phyloP scores from a whole-genome alignment of 2,888 invertebrate species.

The Tineola bisselliella region DNA sequence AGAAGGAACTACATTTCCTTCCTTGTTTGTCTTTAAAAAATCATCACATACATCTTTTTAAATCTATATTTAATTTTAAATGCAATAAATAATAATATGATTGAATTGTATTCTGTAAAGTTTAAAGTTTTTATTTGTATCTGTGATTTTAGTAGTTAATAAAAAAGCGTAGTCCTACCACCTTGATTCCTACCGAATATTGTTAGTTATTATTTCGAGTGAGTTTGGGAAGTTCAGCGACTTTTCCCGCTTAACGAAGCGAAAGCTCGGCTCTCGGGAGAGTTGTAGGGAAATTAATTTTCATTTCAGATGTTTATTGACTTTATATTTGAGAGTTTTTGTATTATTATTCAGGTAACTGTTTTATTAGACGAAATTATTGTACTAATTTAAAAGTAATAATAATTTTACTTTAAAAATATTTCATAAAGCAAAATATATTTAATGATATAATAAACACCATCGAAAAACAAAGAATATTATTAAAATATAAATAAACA shows the following conservation, averaged over 20 bases:
- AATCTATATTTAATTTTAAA: too few species aligned
- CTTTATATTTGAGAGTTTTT: background rate
- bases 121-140: background rate
- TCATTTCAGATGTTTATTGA: slow-evolving; percentile 9
- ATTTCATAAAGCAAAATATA: too few species aligned
- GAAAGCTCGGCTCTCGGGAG: background rate
- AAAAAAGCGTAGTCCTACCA: background rate
- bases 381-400: too few species aligned
- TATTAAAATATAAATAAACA: too few species aligned
- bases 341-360: background rate
- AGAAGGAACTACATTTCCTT: background rate
- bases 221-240: slow-evolving; percentile 8
- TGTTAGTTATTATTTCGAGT: slow-evolving; percentile 13
- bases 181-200: background rate
- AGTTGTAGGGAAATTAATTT: slow-evolving; percentile 5
- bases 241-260: slow-evolving; percentile 12
- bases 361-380: background rate
- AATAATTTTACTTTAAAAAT: too few species aligned
- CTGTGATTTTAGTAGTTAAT: too few species aligned
- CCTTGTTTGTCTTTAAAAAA: too few species aligned
- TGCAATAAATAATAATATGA: too few species aligned
- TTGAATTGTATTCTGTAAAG: too few species aligned
- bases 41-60: too few species aligned
- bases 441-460: too few species aligned
- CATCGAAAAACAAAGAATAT: too few species aligned